Evolutionary conservation across 2,797 vertebrate species (phyloP).

Genomic region (Syngnathus rostellatus): DNA sequence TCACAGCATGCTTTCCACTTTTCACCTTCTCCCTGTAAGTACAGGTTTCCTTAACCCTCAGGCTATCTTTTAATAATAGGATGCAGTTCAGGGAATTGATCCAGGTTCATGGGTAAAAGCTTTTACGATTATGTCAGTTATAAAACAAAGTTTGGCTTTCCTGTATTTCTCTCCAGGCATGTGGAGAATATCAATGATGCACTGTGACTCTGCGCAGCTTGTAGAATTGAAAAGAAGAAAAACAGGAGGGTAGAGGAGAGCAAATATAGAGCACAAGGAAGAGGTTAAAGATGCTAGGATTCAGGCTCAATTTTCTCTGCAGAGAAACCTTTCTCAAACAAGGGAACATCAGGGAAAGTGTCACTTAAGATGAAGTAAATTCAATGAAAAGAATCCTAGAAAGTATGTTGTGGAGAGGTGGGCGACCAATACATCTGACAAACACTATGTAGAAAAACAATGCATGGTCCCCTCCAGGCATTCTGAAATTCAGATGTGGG

Average conservation of each 20-base stretch:
- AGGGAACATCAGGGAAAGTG: conserved; percentile 27
- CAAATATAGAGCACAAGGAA: conserved; percentile 13
- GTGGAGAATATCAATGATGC: conserved; percentile 41
- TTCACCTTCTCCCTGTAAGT: not conserved
- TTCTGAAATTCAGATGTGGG: conserved; percentile 51
- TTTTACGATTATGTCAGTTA: conserved; percentile 68
- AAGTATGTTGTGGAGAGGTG: conserved; percentile 33
- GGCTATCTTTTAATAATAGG: conserved; percentile 72
- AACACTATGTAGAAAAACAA: conserved; percentile 40
- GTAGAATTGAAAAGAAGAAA: conserved; percentile 31
- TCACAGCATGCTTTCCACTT: conserved; percentile 18
- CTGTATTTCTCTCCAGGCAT: conserved; percentile 56
- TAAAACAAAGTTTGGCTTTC: conserved; percentile 63
- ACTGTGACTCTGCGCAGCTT: conserved; percentile 47
- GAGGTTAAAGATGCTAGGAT: conserved; percentile 48
- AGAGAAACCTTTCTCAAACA: conserved; percentile 24
- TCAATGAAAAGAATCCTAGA: conserved; percentile 19
- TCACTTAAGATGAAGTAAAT: conserved; percentile 14
- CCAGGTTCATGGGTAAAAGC: conserved; percentile 56
- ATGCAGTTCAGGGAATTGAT: conserved; percentile 72
- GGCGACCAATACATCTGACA: conserved; percentile 42
- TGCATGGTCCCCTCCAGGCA: conserved; percentile 44
- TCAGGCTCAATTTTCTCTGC: conserved; percentile 30
- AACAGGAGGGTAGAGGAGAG: conserved; percentile 11
- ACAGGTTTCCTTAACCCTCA: conserved; percentile 35